Evolutionary conservation across 2,888 invertebrate species (phyloP).

Genomic region (Apamea anceps): DNA sequence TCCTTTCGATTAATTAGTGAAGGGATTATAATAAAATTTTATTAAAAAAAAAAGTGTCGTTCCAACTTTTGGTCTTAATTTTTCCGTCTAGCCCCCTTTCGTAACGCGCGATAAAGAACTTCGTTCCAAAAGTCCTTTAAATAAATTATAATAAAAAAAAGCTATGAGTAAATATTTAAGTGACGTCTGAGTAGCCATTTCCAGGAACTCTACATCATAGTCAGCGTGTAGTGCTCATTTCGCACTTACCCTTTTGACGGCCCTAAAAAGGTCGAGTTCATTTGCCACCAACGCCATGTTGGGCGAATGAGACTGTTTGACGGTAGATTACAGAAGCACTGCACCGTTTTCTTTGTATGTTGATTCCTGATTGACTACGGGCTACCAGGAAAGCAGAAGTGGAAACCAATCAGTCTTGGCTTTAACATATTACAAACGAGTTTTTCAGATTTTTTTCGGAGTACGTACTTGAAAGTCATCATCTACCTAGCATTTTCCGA

Average conservation of each 20-base stretch:
- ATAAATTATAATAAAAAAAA: neutral
- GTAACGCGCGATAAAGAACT: too few relatives aligned
- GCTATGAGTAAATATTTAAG: neutral
- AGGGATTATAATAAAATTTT: too few relatives aligned
- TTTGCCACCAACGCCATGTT: constrained; percentile 76
- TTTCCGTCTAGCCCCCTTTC: too few relatives aligned
- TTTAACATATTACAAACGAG: constrained; percentile 9
- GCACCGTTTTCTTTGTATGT: constrained; percentile 73
- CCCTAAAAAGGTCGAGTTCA: constrained; percentile 84
- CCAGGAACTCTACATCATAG: constrained; percentile 61
- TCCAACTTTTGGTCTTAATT: too few relatives aligned
- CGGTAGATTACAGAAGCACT: constrained; percentile 69
- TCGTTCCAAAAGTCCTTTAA: too few relatives aligned
- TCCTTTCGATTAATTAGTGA: too few relatives aligned
- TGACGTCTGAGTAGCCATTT: constrained; percentile 29
- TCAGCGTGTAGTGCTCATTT: constrained; percentile 80
- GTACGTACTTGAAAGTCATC: neutral
- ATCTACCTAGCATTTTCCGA: too few relatives aligned
- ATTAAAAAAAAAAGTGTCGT: too few relatives aligned
- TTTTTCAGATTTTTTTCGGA: constrained; percentile 11
- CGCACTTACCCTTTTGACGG: constrained; percentile 82
- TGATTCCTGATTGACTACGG: constrained; percentile 73
- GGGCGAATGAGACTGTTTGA: constrained; percentile 75
- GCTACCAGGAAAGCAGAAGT: constrained; percentile 28
- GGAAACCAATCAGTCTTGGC: constrained; percentile 36